phyloP scores from a whole-genome alignment of 2,797 vertebrate genomes.

The Falco novaeseelandiae region DNA sequence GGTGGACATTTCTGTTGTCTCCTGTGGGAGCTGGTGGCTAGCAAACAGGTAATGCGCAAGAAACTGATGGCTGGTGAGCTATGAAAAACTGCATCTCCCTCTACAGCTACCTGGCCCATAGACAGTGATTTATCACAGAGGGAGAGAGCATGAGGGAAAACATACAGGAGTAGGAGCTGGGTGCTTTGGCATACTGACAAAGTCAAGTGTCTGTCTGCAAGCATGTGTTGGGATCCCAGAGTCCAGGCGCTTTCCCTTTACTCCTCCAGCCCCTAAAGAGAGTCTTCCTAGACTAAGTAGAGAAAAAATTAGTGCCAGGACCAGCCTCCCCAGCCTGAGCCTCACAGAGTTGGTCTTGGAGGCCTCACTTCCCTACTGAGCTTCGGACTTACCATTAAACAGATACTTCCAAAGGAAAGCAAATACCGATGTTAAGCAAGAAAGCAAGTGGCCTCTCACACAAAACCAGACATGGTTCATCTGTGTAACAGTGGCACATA shows the following conservation, averaged over 20 bases:
- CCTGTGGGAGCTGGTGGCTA: background rate
- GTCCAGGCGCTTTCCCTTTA: background rate
- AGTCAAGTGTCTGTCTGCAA: background rate
- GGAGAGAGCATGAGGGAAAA: background rate
- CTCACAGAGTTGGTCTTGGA: background rate
- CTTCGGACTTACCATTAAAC: background rate
- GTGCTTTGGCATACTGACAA: rapidly evolving
- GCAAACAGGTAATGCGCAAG: background rate
- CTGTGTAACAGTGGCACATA: background rate
- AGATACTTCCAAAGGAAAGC: background rate
- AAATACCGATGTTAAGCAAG: background rate
- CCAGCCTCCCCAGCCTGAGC: background rate
- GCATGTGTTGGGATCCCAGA: background rate
- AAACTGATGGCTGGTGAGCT: background rate
- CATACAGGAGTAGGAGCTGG: background rate
- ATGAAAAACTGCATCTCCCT: background rate
- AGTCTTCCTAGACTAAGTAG: background rate
- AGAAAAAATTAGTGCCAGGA: background rate
- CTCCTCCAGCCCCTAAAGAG: background rate
- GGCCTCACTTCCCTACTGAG: background rate
- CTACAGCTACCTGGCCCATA: background rate
- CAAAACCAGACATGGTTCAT: background rate
- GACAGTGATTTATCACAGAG: background rate
- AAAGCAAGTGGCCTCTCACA: background rate
- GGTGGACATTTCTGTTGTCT: background rate